These are phyloP conservation scores for Xiphydria camelus DNA, from an alignment of 2,888 invertebrate genomes.

Conservation along the genomic window DNA sequence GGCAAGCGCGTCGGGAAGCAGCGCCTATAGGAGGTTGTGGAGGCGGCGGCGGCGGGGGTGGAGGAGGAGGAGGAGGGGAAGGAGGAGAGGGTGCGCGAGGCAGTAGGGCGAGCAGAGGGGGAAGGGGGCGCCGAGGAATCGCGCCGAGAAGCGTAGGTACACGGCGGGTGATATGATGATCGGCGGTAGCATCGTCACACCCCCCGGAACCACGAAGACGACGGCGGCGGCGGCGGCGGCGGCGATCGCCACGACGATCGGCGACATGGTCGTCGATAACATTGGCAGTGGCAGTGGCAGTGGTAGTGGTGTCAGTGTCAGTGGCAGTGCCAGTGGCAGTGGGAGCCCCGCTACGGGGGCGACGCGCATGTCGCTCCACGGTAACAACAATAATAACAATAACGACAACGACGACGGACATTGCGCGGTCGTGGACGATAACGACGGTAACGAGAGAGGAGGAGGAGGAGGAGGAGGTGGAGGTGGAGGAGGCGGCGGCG, in stretches of 20 bases:
- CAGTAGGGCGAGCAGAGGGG: slow-evolving; percentile 4
- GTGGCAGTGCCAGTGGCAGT: slow-evolving; percentile 40
- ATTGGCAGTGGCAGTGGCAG: slow-evolving; percentile 52
- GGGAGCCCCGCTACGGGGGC: slow-evolving; percentile 49
- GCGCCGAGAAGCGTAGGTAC: slow-evolving; percentile 6
- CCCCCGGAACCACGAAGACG: slow-evolving; percentile 51
- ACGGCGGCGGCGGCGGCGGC: too few relatives aligned
- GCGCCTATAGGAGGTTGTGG: slow-evolving; percentile 6
- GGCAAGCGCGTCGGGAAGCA: slow-evolving; percentile 6
- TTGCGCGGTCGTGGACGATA: slow-evolving; percentile 19
- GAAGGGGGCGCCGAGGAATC: background rate
- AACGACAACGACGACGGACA: slow-evolving; percentile 23
- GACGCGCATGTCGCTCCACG: slow-evolving; percentile 35
- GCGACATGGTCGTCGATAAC: slow-evolving; percentile 52
- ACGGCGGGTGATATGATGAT: slow-evolving; percentile 44
- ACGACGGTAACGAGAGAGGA: slow-evolving; percentile 24
- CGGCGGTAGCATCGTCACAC: slow-evolving; percentile 52
- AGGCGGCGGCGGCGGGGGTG: slow-evolving; percentile 12
- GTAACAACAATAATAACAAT: slow-evolving; percentile 33
- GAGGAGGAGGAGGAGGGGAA: slow-evolving; percentile 6
- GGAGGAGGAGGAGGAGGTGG: slow-evolving; percentile 14
- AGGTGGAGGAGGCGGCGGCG: slow-evolving; percentile 29
- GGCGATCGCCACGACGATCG: too few relatives aligned
- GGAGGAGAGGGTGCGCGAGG: slow-evolving; percentile 6
- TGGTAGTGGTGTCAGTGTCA: slow-evolving; percentile 54